Evolutionary conservation across 2,797 vertebrate genomes (phyloP).

Genomic region (Sebastes paucispinis): DNA sequence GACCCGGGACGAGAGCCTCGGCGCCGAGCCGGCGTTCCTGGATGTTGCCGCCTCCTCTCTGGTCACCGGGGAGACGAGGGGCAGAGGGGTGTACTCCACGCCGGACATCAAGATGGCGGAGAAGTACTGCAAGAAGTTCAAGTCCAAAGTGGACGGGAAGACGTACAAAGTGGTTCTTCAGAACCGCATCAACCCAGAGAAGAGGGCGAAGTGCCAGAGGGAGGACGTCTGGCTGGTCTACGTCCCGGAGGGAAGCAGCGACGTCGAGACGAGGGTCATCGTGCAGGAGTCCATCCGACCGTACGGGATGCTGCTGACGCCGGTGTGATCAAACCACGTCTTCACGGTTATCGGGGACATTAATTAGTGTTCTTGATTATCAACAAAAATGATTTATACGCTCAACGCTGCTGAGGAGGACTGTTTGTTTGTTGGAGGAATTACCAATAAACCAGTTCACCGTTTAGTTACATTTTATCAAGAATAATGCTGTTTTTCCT

Average conservation of each 20-base stretch:
- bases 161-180: conserved; percentile 75
- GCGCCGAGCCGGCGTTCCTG: background rate
- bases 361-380: too few species aligned
- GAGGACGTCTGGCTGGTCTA: conserved; percentile 66
- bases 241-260: conserved; percentile 38
- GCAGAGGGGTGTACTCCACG: conserved; percentile 68
- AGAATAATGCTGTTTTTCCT: background rate
- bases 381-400: background rate
- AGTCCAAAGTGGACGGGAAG: conserved; percentile 61
- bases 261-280: conserved; percentile 25
- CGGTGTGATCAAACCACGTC: conserved; percentile 17
- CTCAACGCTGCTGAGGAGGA: too few species aligned
- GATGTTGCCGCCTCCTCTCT: conserved; percentile 12
- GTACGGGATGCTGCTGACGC: conserved; percentile 72
- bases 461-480: background rate
- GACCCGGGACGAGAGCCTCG: background rate
- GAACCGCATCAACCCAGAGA: conserved; percentile 72
- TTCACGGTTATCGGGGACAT: background rate
- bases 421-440: background rate
- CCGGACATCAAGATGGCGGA: conserved; percentile 44
- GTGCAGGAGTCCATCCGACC: conserved; percentile 71
- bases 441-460: background rate
- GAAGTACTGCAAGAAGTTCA: conserved; percentile 64
- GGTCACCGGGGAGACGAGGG: background rate
- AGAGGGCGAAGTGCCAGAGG: conserved; percentile 39